Evolutionary conservation across 2,113 vertebrate species (phyloP), one percentile per base, ranked within the genome.

Genomic region (Burhinus oedicnemus): DNA sequence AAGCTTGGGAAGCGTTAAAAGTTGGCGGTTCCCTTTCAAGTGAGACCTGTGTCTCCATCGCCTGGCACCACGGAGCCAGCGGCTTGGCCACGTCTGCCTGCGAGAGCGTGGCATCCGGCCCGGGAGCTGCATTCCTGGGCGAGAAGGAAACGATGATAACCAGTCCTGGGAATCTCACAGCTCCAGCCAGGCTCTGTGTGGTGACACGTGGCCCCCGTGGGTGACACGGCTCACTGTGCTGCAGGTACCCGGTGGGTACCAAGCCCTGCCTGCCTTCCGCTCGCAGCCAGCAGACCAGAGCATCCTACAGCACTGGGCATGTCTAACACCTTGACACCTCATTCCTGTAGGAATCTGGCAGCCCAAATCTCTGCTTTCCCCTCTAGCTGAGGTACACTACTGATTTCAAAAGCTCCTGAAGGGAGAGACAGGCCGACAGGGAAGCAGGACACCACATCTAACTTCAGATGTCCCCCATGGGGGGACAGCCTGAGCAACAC

Each of bases 201-300:
- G 64, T 77, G 87, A 29, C 77, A 68, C 12, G 0, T 1, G 1
- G 77, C 9, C 11, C 57, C 47, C 1, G 1, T 1, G 30, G 65
- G 71, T 66, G 93, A 70, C 85, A 26, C 17, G 4, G 60, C 38
- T 38, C 5, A 1, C 13, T 5, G 8, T 2, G 3, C 25, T 15
- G 42, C 1, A 2, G 42, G 54, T 12, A 16, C 27, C 5, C 2
- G 2, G 54, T 1, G 10, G n/a, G 64, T 47, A 55, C 47, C 58
- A 13, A 5, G 7, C 54, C 27, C 64, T 79, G 90, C 38, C 40
- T 32, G 4, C 19, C 68, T 49, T 25, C 49, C 23, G 11, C 49
- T 13, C 49, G 3, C 49, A 25, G 44, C 19, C 15, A 1, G 77
- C 40, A 44, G 30, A 17, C 3, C 64, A 10, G 55, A 57, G 77